Evolutionary conservation across 2,888 invertebrate genomes (phyloP).

Genomic region (Elysia crispata): DNA sequence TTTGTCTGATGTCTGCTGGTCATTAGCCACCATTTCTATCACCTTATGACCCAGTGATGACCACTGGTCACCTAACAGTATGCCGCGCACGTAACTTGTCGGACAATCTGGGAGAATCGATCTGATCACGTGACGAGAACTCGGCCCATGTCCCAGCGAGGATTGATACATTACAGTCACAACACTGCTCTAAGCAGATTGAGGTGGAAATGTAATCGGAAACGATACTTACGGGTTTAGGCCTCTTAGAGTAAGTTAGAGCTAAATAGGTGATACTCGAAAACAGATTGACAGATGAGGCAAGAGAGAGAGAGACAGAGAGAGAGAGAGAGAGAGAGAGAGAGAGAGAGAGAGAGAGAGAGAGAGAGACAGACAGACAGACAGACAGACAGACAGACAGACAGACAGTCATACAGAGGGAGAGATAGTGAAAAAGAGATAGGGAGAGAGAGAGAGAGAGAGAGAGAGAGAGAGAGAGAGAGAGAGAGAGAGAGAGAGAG

Average conservation of each 20-base stretch:
- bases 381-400: not conserved
- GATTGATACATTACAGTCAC: too few relatives aligned
- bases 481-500: not conserved
- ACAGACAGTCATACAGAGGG: not conserved
- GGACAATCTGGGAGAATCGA: not conserved
- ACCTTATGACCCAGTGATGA: not conserved
- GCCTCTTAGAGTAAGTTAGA: too few relatives aligned
- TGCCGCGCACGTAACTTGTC: not conserved
- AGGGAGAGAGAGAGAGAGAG: not conserved
- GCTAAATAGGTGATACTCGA: too few relatives aligned
- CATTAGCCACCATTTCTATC: not conserved
- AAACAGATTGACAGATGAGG: too few relatives aligned
- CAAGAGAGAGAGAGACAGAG: too few relatives aligned
- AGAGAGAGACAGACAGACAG: conserved; percentile 18
- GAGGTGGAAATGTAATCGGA: too few relatives aligned
- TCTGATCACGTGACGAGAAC: too few relatives aligned
- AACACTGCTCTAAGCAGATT: too few relatives aligned
- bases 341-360: conserved; percentile 28
- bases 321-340: not conserved
- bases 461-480: not conserved
- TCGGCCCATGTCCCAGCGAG: too few relatives aligned
- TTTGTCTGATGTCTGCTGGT: not conserved
- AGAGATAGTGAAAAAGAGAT: not conserved
- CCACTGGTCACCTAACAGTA: conserved; percentile 5
- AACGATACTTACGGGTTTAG: too few relatives aligned